Conservation (phyloP, 2,888 invertebrate species). For the Helicoverpa assulta region DNA sequence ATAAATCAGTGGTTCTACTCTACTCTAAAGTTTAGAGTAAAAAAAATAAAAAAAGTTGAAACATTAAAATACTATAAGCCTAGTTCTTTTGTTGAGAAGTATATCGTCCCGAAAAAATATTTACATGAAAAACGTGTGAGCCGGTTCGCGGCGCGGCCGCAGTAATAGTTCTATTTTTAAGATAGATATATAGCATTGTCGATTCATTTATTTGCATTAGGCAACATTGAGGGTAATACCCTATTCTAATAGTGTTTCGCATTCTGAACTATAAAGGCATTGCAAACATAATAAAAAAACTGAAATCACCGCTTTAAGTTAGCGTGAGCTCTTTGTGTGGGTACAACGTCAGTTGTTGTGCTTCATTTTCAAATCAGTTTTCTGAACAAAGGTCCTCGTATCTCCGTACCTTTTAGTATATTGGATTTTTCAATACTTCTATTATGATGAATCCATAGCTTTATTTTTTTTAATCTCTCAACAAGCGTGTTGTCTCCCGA, state of each 20-base stretch:
- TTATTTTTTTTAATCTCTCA: no score
- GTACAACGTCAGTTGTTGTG: no score
- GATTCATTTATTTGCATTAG: constrained; percentile 4
- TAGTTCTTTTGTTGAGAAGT: neutral
- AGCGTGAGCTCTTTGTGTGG: neutral
- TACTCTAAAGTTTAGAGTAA: no score
- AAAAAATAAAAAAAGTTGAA: no score
- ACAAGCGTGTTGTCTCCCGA: no score
- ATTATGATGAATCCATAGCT: no score
- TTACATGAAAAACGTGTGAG: neutral
- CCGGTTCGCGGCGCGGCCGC: neutral
- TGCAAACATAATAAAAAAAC: neutral
- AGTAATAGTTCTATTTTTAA: neutral
- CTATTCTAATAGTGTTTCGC: neutral
- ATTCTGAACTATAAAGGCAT: neutral
- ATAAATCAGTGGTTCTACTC: no score
- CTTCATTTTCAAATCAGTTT: no score
- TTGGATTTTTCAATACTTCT: no score
- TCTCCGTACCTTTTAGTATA: no score
- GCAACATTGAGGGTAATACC: constrained; percentile 3
- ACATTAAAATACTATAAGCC: no score
- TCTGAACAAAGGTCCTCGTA: no score
- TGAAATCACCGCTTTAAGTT: neutral
- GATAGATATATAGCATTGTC: neutral
- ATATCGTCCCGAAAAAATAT: neutral